Base-by-base conservation (phyloP, 2,888 invertebrate genomes). In the Drosophila macrothrix region DNA sequence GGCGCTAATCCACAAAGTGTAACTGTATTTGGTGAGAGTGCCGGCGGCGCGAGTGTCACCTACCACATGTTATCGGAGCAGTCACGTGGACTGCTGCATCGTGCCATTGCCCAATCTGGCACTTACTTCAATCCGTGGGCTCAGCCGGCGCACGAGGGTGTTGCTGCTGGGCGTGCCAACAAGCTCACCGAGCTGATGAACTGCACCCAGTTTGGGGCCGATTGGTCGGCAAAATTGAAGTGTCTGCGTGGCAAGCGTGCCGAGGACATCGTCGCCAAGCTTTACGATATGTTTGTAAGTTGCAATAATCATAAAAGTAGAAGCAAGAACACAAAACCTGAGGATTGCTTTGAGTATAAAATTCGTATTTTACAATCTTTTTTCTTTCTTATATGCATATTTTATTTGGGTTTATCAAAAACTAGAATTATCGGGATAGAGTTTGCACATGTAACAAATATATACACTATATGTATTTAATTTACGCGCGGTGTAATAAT, bases 81-180 rank as follows among this genome's bases (percentile, higher is more conserved):
- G 56, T 92, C 93, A 0, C 91, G 90, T 68, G 93, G 93, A 37
- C 90, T 96, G 16, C 96, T 96, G 79, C 96, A 96, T 78, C 95
- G 95, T 68, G 96, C 94, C 2, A 97, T 97, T 71, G 95, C 96
- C 0, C 96, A 96, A 90, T 97, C 96, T 59, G 97, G 97, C 0
- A 96, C 96, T 1, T 95, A 96, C 0, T 93, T 96, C 43, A 95
- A 95, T 76, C 95, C 95, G 0, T 96, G 96, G 96, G 95, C 95
- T 0, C 95, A 95, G 75, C 94, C 96, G 0, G 94, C 95, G 0
- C 94, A 94, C 60, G 94, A 95, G 4, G 95, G 95, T 10, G 94
- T 95, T 67, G 94, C 95, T 0, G 93, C 94, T 9, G 92, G 93
- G 46, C 94, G 96, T 63, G 95, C 96, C 0, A 94, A 93, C 64